Percentiles rank a stretch among this genome's conserved stretches.
phyloP scores from a whole-genome alignment of 2,888 invertebrate species.

The Pemphredon lugubris region DNA sequence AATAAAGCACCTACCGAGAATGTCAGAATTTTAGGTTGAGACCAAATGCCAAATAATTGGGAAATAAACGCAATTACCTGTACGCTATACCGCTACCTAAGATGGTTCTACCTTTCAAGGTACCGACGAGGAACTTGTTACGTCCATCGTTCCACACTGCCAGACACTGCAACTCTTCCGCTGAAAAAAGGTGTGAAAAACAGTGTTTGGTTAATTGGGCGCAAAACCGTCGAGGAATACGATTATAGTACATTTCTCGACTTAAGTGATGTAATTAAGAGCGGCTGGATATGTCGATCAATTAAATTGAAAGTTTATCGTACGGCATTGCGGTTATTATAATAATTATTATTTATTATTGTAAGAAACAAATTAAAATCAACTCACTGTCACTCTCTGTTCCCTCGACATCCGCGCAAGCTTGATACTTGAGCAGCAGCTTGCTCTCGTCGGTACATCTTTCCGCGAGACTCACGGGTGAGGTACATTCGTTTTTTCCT shows the following conservation, averaged over 20 bases:
- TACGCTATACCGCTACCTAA: slow-evolving; percentile 89
- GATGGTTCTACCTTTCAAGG: slow-evolving; percentile 84
- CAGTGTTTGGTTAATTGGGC: too few species aligned
- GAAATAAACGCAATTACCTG: slow-evolving; percentile 82
- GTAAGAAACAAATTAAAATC: too few species aligned
- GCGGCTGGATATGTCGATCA: too few species aligned
- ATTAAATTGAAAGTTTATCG: neutral
- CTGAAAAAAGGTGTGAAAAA: slow-evolving; percentile 83
- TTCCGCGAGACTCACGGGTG: slow-evolving; percentile 90
- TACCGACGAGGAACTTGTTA: slow-evolving; percentile 89
- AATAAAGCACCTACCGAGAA: slow-evolving; percentile 90
- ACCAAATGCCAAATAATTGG: slow-evolving; percentile 49
- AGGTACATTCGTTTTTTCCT: slow-evolving; percentile 88
- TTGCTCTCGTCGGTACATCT: slow-evolving; percentile 92
- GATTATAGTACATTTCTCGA: neutral
- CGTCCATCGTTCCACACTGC: slow-evolving; percentile 93
- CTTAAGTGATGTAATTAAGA: too few species aligned
- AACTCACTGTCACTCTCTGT: slow-evolving; percentile 90
- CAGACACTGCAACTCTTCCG: slow-evolving; percentile 90
- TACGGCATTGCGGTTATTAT: too few species aligned
- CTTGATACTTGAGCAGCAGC: slow-evolving; percentile 91
- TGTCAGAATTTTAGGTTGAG: too few species aligned
- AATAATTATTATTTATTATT: too few species aligned
- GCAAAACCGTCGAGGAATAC: too few species aligned
- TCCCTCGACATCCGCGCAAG: slow-evolving; percentile 89